Percentiles rank a stretch among this genome's conserved stretches.
These are phyloP conservation scores for Epizoanthus rinbou DNA, from an alignment of 92 coral and sea anemone genomes.

Conservation along the genomic window DNA sequence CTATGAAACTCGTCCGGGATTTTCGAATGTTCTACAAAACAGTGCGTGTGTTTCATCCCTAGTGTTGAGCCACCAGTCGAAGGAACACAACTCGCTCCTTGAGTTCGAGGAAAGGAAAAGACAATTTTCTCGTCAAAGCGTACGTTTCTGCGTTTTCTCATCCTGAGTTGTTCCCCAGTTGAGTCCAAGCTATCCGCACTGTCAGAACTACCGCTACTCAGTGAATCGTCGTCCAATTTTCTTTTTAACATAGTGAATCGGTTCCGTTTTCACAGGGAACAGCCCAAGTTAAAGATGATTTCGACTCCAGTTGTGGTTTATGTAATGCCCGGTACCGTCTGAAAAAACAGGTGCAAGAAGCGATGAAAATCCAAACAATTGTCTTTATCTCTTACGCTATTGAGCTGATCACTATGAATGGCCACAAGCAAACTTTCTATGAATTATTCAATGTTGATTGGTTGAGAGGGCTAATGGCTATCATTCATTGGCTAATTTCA, in stretches of 20 bases:
- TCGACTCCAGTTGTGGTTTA: constrained; percentile 33
- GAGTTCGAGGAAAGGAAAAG: constrained; percentile 96
- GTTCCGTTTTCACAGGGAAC: neutral
- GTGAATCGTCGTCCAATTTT: constrained; percentile 77
- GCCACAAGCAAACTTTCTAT: constrained; percentile 40
- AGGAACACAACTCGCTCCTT: constrained; percentile 95
- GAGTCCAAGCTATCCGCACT: constrained; percentile 75
- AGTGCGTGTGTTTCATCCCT: constrained; percentile 92
- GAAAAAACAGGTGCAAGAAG: constrained; percentile 28
- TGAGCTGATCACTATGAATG: constrained; percentile 44
- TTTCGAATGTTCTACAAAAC: constrained; percentile 76
- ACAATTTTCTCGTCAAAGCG: constrained; percentile 84
- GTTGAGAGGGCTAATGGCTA: constrained; percentile 29
- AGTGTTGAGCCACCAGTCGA: constrained; percentile 96
- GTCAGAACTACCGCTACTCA: constrained; percentile 74
- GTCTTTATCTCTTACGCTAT: constrained; percentile 44
- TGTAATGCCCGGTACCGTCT: constrained; percentile 38
- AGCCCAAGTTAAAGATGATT: neutral
- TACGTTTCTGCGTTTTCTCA: constrained; percentile 71
- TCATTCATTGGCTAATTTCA: constrained; percentile 18
- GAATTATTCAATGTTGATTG: constrained; percentile 59
- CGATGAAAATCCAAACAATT: constrained; percentile 27
- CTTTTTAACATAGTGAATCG: constrained; percentile 68
- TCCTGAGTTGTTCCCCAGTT: constrained; percentile 62
- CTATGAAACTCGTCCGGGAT: constrained; percentile 66